A percentile compares a stretch with the other conserved stretches of the same genome.
phyloP scores from a whole-genome alignment of 2,797 vertebrate genomes.

The Muraenolepis orangiensis region DNA sequence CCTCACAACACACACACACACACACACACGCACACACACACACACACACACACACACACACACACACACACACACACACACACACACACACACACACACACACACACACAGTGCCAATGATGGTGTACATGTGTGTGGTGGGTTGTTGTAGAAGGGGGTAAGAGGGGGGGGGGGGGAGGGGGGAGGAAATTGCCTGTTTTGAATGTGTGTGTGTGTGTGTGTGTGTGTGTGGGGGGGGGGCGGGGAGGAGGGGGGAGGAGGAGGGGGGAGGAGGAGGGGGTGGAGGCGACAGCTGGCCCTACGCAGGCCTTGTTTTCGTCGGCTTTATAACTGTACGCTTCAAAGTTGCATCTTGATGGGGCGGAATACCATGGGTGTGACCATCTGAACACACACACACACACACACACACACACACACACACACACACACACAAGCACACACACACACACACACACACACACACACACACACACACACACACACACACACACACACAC shows the following conservation, averaged over 20 bases:
- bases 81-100: neutral
- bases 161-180: neutral
- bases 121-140: slow-evolving; percentile 22
- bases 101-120: neutral
- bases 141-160: neutral
- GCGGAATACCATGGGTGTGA: neutral
- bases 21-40: too few relatives aligned
- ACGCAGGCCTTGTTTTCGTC: slow-evolving; percentile 12
- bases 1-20: neutral
- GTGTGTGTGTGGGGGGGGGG: neutral
- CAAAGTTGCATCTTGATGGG: neutral
- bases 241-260: neutral
- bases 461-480: too few relatives aligned
- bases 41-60: neutral
- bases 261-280: slow-evolving; percentile 13
- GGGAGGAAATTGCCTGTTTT: neutral
- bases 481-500: too few relatives aligned
- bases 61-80: too few relatives aligned
- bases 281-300: slow-evolving; percentile 50
- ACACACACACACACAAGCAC: too few relatives aligned
- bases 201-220: too few relatives aligned
- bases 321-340: slow-evolving; percentile 1
- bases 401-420: too few relatives aligned
- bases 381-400: neutral
- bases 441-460: too few relatives aligned